These are phyloP conservation scores for Taenaris catops DNA, from an alignment of 2,888 invertebrate genomes.

Conservation along the genomic window DNA sequence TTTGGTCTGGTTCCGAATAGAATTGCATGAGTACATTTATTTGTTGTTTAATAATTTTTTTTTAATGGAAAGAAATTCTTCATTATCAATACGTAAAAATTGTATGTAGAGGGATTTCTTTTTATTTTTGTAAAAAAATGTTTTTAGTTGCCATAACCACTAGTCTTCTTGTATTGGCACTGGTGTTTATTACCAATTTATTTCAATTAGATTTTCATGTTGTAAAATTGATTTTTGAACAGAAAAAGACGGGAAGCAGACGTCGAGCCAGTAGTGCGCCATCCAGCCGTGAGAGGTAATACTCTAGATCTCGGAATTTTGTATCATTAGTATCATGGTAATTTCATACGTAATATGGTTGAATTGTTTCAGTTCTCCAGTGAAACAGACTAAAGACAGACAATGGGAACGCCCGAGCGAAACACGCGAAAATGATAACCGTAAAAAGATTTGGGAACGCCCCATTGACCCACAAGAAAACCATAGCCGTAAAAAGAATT, in stretches of 20 bases:
- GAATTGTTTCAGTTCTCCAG: slow-evolving; percentile 59
- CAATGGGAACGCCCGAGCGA: slow-evolving; percentile 49
- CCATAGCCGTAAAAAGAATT: slow-evolving; percentile 52
- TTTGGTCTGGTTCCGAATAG: slow-evolving; percentile 50
- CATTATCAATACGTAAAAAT: slow-evolving; percentile 26
- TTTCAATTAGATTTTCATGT: slow-evolving; percentile 22
- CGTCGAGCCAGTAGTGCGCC: slow-evolving; percentile 58
- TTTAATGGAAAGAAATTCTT: slow-evolving; percentile 41
- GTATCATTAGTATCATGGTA: no score
- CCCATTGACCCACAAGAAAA: slow-evolving; percentile 47
- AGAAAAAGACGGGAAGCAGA: slow-evolving; percentile 69
- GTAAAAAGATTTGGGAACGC: slow-evolving; percentile 56
- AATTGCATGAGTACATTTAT: slow-evolving; percentile 58
- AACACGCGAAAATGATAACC: slow-evolving; percentile 45
- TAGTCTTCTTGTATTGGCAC: slow-evolving; percentile 77
- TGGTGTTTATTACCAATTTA: slow-evolving; percentile 54
- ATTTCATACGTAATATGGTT: no score
- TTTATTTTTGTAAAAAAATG: slow-evolving; percentile 44
- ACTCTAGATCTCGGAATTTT: slow-evolving; percentile 17
- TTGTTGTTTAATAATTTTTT: slow-evolving; percentile 49
- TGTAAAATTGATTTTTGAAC: slow-evolving; percentile 47
- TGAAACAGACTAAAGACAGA: slow-evolving; percentile 51
- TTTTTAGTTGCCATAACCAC: slow-evolving; percentile 72
- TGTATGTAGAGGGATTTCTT: slow-evolving; percentile 42
- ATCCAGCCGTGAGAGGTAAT: slow-evolving; percentile 58